Evolutionary conservation across 2,113 vertebrate species (phyloP).

Genomic region (Lepisosteus oculatus): DNA sequence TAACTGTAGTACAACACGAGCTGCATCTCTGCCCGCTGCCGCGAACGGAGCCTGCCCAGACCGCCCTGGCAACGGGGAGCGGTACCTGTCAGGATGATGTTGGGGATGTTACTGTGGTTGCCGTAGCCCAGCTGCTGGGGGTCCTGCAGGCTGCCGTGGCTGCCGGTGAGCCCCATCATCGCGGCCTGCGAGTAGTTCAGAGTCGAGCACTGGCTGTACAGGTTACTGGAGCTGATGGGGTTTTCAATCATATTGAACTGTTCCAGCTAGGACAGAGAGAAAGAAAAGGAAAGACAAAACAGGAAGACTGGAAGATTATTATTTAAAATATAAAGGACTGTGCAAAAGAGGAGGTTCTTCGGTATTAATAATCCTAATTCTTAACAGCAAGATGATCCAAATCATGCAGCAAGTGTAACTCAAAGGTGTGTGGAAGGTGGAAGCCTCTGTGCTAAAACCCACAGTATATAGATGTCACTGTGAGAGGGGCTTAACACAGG

Average conservation of each 20-base stretch:
- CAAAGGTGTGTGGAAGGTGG: neutral
- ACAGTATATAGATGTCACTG: too few relatives aligned
- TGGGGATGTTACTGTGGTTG: constrained; percentile 91
- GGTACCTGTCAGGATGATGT: constrained; percentile 96
- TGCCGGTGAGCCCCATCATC: constrained; percentile 94
- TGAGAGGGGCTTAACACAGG: too few relatives aligned
- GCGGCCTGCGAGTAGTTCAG: constrained; percentile 96
- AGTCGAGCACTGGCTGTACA: constrained; percentile 89
- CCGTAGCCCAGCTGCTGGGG: constrained; percentile 81
- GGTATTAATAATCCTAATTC: too few relatives aligned
- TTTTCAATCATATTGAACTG: constrained; percentile 98
- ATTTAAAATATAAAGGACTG: neutral
- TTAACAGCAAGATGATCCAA: neutral
- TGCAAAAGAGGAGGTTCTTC: too few relatives aligned
- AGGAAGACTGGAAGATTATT: constrained; percentile 6
- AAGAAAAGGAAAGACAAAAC: constrained; percentile 14
- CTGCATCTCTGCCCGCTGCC: too few relatives aligned
- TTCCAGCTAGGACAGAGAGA: constrained; percentile 72
- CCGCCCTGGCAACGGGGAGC: too few relatives aligned
- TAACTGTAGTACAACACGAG: too few relatives aligned
- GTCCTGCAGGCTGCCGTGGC: constrained; percentile 78
- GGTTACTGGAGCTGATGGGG: constrained; percentile 84
- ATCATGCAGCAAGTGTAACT: neutral
- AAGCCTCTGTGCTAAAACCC: too few relatives aligned
- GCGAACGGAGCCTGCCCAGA: too few relatives aligned